phyloP scores from a whole-genome alignment of 2,797 vertebrate species.

The Glyptemys insculpta region DNA sequence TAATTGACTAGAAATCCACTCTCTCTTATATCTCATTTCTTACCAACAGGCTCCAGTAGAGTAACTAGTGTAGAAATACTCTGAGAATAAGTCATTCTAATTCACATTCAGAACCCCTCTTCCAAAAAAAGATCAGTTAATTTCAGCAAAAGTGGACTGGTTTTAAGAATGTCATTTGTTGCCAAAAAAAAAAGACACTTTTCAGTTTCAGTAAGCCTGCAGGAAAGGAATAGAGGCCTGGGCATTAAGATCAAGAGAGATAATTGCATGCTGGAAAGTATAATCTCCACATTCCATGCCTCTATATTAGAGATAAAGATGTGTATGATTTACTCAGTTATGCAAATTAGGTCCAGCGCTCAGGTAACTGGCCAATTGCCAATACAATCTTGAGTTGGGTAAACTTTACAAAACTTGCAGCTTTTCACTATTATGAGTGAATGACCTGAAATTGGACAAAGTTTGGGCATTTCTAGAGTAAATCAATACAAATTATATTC shows the following conservation, averaged over 20 bases:
- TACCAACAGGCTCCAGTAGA: background rate
- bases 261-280: background rate
- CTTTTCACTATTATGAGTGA: background rate
- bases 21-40: background rate
- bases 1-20: background rate
- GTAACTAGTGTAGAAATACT: background rate
- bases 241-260: background rate
- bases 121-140: background rate
- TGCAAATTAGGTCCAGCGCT: background rate
- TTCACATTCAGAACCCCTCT: background rate
- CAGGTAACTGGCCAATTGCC: rapidly evolving
- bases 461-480: background rate
- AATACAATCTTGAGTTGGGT: rapidly evolving
- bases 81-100: background rate
- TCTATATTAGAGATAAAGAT: background rate
- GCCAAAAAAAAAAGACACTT: background rate
- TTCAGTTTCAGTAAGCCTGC: background rate
- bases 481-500: background rate
- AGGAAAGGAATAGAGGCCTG: background rate
- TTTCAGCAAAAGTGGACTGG: background rate
- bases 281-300: background rate
- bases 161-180: background rate
- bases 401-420: background rate
- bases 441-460: background rate
- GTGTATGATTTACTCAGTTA: background rate